A percentile compares a stretch with the other conserved stretches of the same genome.
Conservation (phyloP, 2,797 vertebrate species). For the Anableps anableps region DNA sequence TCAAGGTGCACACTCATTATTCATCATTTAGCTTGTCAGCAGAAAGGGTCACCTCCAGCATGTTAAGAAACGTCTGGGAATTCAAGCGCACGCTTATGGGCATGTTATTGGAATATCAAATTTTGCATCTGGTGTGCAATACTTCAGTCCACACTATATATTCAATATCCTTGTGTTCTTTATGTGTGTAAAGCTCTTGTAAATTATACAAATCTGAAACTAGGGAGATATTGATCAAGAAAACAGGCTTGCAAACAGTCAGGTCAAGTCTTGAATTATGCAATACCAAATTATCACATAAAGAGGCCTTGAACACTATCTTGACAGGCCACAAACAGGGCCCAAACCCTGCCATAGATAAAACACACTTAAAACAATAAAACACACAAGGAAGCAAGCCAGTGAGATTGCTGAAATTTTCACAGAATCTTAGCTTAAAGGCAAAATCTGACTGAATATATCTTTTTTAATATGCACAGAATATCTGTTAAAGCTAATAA, state of each 20-base stretch:
- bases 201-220: slow-evolving; percentile 8
- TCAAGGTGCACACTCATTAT: slow-evolving; percentile 76
- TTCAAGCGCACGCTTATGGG: slow-evolving; percentile 29
- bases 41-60: slow-evolving; percentile 73
- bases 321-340: background rate
- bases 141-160: background rate
- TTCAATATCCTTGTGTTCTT: background rate
- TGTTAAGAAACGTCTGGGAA: slow-evolving; percentile 58
- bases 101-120: slow-evolving; percentile 48
- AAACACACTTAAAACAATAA: background rate
- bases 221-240: background rate
- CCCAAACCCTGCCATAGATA: background rate
- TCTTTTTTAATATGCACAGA: background rate
- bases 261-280: background rate
- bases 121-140: slow-evolving; percentile 29
- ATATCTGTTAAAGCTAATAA: background rate
- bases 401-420: too few species aligned
- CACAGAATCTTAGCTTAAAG: background rate
- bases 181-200: slow-evolving; percentile 7
- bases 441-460: background rate
- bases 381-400: background rate
- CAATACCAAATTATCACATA: slow-evolving; percentile 5
- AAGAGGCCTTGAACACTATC: slow-evolving; percentile 8
- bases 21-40: slow-evolving; percentile 72
- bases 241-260: background rate